These are phyloP conservation scores for Eristalis tenax DNA, from an alignment of 2,888 invertebrate species.

Conservation along the genomic window DNA sequence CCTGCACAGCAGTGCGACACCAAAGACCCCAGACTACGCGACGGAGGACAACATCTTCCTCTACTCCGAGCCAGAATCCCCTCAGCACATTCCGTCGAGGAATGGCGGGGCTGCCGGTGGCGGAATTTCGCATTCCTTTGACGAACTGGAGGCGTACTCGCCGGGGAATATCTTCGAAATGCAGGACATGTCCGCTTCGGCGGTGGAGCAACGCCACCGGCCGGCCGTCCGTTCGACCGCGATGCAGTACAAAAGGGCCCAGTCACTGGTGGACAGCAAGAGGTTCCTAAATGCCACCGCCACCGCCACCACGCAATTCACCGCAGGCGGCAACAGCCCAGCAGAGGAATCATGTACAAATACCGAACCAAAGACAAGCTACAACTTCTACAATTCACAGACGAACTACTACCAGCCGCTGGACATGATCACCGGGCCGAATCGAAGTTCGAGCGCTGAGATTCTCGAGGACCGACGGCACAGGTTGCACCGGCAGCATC, in stretches of 20 bases:
- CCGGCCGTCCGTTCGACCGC: conserved; percentile 68
- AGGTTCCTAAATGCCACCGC: conserved; percentile 72
- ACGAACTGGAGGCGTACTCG: conserved; percentile 73
- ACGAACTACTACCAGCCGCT: conserved; percentile 75
- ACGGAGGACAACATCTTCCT: conserved; percentile 79
- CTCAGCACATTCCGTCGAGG: conserved; percentile 66
- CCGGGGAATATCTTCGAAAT: conserved; percentile 77
- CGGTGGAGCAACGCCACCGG: conserved; percentile 54
- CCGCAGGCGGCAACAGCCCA: conserved; percentile 72
- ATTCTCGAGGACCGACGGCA: conserved; percentile 78
- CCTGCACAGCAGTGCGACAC: conserved; percentile 79
- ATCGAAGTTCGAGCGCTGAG: conserved; percentile 79
- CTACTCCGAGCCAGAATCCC: conserved; percentile 79
- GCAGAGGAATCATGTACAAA: conserved; percentile 62
- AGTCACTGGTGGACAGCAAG: conserved; percentile 76
- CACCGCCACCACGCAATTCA: conserved; percentile 72
- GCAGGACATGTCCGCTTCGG: conserved; percentile 75
- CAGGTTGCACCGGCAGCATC: conserved; percentile 68
- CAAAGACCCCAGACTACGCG: conserved; percentile 80
- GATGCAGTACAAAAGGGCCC: conserved; percentile 73
- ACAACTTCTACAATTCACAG: conserved; percentile 73
- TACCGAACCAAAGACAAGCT: conserved; percentile 73
- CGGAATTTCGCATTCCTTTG: conserved; percentile 59
- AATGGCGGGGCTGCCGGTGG: conserved; percentile 27
- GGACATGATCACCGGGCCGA: conserved; percentile 69